A percentile compares a stretch with the other conserved stretches of the same genome.
These are phyloP conservation scores for Drosophila kikkawai DNA, from an alignment of 1,140 invertebrate species.

Conservation along the genomic window DNA sequence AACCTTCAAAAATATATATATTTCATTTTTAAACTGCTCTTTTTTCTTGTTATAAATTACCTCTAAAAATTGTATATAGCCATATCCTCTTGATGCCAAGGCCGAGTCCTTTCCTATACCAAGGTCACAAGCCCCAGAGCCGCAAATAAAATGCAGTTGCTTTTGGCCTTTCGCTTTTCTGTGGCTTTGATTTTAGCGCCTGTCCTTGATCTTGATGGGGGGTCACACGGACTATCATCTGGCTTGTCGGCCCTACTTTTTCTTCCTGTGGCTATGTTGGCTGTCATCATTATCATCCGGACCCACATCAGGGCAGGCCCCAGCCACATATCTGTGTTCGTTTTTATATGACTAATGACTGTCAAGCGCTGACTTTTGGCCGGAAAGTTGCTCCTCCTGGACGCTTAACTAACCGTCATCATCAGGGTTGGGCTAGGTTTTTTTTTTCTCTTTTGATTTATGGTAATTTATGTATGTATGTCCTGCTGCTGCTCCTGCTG, in stretches of 20 bases:
- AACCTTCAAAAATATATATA: background rate
- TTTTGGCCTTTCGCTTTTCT: constrained; percentile 16
- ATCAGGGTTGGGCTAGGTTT: background rate
- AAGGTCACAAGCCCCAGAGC: constrained; percentile 9
- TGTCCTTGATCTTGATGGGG: constrained; percentile 57
- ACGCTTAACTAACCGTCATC: constrained; percentile 29
- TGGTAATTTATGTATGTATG: constrained; percentile 48
- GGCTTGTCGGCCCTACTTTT: constrained; percentile 22
- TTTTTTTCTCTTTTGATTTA: constrained; percentile 44
- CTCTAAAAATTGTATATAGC: background rate
- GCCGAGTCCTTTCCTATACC: background rate
- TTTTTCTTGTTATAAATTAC: background rate
- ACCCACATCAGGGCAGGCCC: constrained; percentile 53
- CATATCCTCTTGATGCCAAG: background rate
- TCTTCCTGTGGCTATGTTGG: constrained; percentile 35
- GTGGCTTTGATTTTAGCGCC: constrained; percentile 40
- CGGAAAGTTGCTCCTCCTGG: constrained; percentile 35
- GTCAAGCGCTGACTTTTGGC: constrained; percentile 67
- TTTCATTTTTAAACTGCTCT: too few species aligned
- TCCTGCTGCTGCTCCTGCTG: constrained; percentile 21
- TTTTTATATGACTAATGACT: constrained; percentile 76
- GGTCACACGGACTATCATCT: constrained; percentile 29
- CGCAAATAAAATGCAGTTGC: constrained; percentile 40
- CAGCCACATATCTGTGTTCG: constrained; percentile 40
- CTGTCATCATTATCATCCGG: constrained; percentile 66